phyloP scores from a whole-genome alignment of 2,797 vertebrate species.

The Borostomias antarcticus region DNA sequence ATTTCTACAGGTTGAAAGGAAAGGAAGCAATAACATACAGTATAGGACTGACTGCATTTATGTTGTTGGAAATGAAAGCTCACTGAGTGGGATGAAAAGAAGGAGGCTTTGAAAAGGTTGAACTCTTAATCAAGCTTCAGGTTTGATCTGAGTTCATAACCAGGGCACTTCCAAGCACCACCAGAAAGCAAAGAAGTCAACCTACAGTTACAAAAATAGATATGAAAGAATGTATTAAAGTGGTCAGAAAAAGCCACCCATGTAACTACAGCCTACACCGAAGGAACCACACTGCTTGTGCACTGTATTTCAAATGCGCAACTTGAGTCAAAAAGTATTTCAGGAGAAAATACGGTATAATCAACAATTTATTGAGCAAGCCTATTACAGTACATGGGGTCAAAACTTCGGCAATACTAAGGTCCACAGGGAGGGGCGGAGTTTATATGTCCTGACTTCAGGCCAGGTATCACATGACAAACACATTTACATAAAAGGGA shows the following conservation, averaged over 20 bases:
- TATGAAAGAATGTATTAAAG: constrained; percentile 47
- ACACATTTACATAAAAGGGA: too few species aligned
- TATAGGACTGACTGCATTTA: background rate
- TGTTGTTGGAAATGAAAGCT: constrained; percentile 5
- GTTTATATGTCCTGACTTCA: too few species aligned
- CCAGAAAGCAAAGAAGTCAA: background rate
- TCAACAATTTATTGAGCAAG: too few species aligned
- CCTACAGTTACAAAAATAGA: constrained; percentile 33
- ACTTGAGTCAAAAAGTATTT: too few species aligned
- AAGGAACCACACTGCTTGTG: too few species aligned
- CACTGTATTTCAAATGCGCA: too few species aligned
- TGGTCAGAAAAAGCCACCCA: background rate
- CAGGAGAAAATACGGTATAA: too few species aligned
- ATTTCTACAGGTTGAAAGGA: background rate
- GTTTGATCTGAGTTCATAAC: constrained; percentile 21
- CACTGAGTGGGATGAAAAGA: background rate
- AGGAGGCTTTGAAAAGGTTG: constrained; percentile 20
- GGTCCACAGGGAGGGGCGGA: too few species aligned
- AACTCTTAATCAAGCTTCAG: constrained; percentile 36
- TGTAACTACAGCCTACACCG: constrained; percentile 23
- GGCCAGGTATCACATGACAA: too few species aligned
- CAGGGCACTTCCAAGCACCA: background rate
- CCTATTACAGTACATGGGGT: too few species aligned
- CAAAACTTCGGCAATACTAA: too few species aligned
- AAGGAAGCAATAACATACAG: background rate